phyloP scores from a whole-genome alignment of 2,797 vertebrate genomes.

The Onychomys leucogaster region DNA sequence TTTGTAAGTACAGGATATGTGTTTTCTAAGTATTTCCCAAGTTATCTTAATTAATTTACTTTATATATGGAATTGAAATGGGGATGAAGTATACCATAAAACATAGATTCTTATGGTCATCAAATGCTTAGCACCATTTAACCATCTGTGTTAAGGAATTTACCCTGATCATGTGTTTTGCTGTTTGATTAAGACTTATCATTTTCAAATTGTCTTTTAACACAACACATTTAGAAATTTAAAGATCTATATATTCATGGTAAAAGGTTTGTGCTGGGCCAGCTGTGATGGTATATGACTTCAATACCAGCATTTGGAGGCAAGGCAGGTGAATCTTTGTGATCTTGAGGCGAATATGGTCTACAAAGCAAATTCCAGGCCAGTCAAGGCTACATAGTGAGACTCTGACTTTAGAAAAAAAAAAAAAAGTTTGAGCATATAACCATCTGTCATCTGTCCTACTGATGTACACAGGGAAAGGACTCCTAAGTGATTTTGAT shows the following conservation, averaged over 20 bases:
- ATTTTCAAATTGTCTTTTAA: not conserved
- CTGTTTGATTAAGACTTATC: not conserved
- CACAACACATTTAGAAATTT: not conserved
- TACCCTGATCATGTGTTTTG: not conserved
- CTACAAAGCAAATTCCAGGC: not conserved
- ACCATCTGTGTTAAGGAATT: not conserved
- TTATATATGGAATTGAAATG: not conserved
- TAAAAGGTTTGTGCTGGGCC: not conserved
- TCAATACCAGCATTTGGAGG: not conserved
- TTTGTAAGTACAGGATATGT: not conserved
- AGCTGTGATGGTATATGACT: not conserved
- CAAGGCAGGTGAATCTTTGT: not conserved
- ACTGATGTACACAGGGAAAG: not conserved
- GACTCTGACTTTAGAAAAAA: not conserved
- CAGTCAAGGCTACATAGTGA: not conserved
- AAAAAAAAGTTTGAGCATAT: not conserved
- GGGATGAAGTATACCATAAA: not conserved
- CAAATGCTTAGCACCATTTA: not conserved
- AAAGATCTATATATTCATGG: not conserved
- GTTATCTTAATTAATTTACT: slow-evolving; percentile 52
- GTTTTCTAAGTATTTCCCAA: slow-evolving; percentile 19
- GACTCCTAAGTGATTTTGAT: not conserved
- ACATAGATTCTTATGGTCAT: not conserved
- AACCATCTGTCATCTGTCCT: not conserved
- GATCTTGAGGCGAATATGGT: not conserved